Evolutionary conservation across 2,797 vertebrate species (phyloP), one percentile per base, ranked within the genome.

Genomic region (Melopsittacus undulatus): DNA sequence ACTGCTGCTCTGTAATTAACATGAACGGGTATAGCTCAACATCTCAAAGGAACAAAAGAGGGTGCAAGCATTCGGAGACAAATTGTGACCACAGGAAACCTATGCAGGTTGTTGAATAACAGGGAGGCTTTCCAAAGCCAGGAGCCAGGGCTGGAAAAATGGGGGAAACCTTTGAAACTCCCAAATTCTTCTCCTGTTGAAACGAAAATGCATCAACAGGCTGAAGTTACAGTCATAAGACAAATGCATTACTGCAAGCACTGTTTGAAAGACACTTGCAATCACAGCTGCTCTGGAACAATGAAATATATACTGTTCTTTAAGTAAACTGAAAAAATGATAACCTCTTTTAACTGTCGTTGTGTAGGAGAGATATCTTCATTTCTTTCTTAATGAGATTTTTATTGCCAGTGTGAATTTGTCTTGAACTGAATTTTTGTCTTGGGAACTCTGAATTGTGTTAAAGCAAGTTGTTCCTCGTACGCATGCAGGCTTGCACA

Each of bases 361-460:
- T 67, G 90, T 92, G 63, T 92, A 91, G 82, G 95, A 95, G 92
- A 95, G 96, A 97, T 87, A 97, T 97, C 95, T 96, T 97, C 95
- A 74, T 95, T 95, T 97, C 96, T 97, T 97, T 93, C 92, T 97
- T 98, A 98, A 98, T 98, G 97, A 98, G 97, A 94, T 95, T 97
- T 98, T 97, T 97, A 98, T 97, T 97, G 95, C 95, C 93, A 87
- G 81, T 91, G 94, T 97, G 97, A 98, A 98, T 97, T 97, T 98
- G 89, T 97, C 96, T 97, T 93, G 91, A 97, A 94, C 95, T 96
- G 95, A 97, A 98, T 97, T 98, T 98, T 97, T 98, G 97, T 98
- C 98, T 97, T 95, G 97, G 97, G 98, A 98, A 96, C 94, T 89
- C 96, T 97, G 97, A 98, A 97, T 97, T 97, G 97, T 97, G 95